Conservation (phyloP, 2,888 invertebrate genomes). For the Cheilosia grossa region DNA sequence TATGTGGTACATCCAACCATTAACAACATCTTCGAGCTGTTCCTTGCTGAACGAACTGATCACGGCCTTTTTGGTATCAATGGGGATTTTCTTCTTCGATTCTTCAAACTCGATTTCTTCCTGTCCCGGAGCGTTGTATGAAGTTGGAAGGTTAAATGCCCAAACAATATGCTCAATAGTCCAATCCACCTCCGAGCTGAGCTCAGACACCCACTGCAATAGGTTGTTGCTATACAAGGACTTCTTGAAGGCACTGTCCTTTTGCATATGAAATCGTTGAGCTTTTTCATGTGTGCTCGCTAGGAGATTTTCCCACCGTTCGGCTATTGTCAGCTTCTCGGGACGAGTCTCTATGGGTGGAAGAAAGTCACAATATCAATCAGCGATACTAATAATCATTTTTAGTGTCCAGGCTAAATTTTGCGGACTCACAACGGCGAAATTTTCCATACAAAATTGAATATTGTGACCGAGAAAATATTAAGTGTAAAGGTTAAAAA, state of each 20-base stretch:
- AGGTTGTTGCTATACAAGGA: constrained; percentile 79
- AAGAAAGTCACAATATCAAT: not conserved
- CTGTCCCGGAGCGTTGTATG: constrained; percentile 81
- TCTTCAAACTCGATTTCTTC: constrained; percentile 82
- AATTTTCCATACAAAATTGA: too few relatives aligned
- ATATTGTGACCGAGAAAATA: too few relatives aligned
- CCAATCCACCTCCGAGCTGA: constrained; percentile 84
- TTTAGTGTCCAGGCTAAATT: too few relatives aligned
- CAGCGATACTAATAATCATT: too few relatives aligned
- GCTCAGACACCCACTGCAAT: constrained; percentile 83
- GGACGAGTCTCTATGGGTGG: constrained; percentile 44
- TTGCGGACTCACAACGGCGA: too few relatives aligned
- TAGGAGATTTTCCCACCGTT: constrained; percentile 85
- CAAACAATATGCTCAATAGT: constrained; percentile 81
- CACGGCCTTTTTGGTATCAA: constrained; percentile 80
- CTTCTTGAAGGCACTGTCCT: constrained; percentile 78
- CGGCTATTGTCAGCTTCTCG: constrained; percentile 84
- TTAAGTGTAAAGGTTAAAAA: too few relatives aligned
- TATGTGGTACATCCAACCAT: constrained; percentile 84
- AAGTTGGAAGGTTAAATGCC: constrained; percentile 82
- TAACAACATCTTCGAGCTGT: constrained; percentile 84
- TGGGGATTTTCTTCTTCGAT: constrained; percentile 79
- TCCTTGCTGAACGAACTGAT: constrained; percentile 81
- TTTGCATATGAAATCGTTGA: constrained; percentile 80
- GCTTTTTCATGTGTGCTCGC: constrained; percentile 84